phyloP scores from a whole-genome alignment of 2,113 vertebrate genomes.

The Barbus barbus region DNA sequence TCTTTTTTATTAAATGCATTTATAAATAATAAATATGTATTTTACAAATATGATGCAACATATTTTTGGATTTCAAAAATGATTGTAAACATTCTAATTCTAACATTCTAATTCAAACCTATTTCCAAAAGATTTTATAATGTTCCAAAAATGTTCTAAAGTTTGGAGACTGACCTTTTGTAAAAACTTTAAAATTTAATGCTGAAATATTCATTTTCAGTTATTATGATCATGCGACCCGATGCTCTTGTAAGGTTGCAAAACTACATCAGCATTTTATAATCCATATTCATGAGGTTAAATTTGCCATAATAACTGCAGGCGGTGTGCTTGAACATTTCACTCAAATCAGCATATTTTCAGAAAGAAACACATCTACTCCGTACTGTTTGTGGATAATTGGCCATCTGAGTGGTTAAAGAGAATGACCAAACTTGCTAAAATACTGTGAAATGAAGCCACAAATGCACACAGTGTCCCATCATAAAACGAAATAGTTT shows the following conservation, averaged over 20 bases:
- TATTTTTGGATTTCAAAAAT: not conserved
- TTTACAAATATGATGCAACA: not conserved
- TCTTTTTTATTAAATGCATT: not conserved
- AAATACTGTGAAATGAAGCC: not conserved
- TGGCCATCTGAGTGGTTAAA: not conserved
- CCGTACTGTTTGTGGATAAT: not conserved
- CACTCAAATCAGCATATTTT: not conserved
- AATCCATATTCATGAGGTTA: not conserved
- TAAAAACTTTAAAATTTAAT: not conserved
- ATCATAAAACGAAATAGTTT: not conserved
- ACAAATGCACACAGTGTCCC: not conserved
- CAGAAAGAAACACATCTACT: not conserved
- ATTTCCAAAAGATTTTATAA: not conserved
- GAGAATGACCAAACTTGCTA: not conserved
- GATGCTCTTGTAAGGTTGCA: not conserved
- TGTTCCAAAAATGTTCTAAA: too few species aligned
- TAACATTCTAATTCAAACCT: not conserved
- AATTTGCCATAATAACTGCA: not conserved
- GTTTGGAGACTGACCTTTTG: not conserved
- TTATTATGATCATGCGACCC: not conserved
- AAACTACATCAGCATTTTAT: not conserved
- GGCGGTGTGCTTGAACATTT: not conserved
- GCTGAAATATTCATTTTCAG: not conserved
- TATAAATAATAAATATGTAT: not conserved
- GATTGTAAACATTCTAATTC: too few species aligned